Evolutionary conservation across 2,113 vertebrate genomes (phyloP), one percentile per base, ranked within the genome.

Genomic region (Salvelinus namaycush): DNA sequence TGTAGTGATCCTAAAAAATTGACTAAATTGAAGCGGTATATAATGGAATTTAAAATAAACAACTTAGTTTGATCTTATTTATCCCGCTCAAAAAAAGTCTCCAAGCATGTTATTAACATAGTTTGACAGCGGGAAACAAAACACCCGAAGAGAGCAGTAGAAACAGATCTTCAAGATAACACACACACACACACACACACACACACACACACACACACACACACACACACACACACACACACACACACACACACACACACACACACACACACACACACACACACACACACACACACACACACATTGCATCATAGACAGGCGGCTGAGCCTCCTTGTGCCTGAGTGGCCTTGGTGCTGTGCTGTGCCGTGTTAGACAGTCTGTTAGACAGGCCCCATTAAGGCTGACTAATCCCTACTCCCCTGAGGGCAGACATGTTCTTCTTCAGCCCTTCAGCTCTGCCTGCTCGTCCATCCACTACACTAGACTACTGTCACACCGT

Each of bases 71-170:
- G 5, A 62, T 24, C 20, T 62, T 75, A 27, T 62, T 54, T 9
- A 64, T 27, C 87, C 87, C 83, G 83, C 79, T 83, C 88, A 87
- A 80, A 66, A 76, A 67, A 86, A 77, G 74, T 70, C 77, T 76
- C 85, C 80, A 74, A 89, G 75, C 75, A 4, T 90, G 66, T 89
- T 81, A 92, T 92, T 92, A 91, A 88, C 86, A 89, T 83, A 83
- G 82, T 84, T 91, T 82, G 87, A 81, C 69, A 74, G 66, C 80
- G 77, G 74, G 80, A 77, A 78, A 82, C 31, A 81, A 81, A 78
- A 86, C 62, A 72, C 74, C 80, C 80, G 72, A 26, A 76, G 73
- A 83, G 76, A 81, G 82, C 75, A 83, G 75, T 6, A 77, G 65
- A 81, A 85, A 73, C 29, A 29, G 26, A n/a, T 20, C 7, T 29